These are phyloP conservation scores for Idaea straminata DNA, from an alignment of 2,888 invertebrate genomes.

Conservation along the genomic window DNA sequence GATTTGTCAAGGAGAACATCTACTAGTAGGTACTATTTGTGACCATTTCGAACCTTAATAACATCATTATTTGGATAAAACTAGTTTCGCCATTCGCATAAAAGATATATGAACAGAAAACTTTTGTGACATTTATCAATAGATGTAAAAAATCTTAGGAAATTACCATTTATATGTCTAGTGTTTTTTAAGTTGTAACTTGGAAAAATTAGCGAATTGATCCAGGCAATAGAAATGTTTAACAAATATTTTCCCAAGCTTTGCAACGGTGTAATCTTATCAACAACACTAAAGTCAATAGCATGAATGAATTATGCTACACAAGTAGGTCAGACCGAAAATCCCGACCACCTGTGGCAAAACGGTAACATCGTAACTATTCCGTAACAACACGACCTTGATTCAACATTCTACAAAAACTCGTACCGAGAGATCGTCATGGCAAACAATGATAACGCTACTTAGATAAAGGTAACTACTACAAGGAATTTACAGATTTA, in stretches of 20 bases:
- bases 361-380: conserved; percentile 38
- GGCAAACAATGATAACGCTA: conserved; percentile 32
- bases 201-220: too few relatives aligned
- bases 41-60: conserved; percentile 10
- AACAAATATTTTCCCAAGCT: too few relatives aligned
- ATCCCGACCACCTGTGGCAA: conserved; percentile 28
- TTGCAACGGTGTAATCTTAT: conserved; percentile 10
- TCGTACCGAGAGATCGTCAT: neutral
- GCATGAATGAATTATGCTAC: conserved; percentile 24
- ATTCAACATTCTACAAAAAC: conserved; percentile 35
- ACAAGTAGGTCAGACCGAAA: conserved; percentile 26
- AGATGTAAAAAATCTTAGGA: too few relatives aligned
- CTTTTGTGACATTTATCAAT: neutral
- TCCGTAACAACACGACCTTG: conserved; percentile 49
- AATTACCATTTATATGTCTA: too few relatives aligned
- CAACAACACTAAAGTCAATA: conserved; percentile 20
- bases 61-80: conserved; percentile 5
- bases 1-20: conserved; percentile 64
- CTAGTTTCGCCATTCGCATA: neutral
- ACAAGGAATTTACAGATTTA: too few relatives aligned
- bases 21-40: conserved; percentile 28
- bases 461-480: too few relatives aligned
- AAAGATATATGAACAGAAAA: neutral
- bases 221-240: too few relatives aligned
- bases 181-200: too few relatives aligned